phyloP scores from a whole-genome alignment of 2,113 vertebrate species.

The Chrysochloris asiatica region DNA sequence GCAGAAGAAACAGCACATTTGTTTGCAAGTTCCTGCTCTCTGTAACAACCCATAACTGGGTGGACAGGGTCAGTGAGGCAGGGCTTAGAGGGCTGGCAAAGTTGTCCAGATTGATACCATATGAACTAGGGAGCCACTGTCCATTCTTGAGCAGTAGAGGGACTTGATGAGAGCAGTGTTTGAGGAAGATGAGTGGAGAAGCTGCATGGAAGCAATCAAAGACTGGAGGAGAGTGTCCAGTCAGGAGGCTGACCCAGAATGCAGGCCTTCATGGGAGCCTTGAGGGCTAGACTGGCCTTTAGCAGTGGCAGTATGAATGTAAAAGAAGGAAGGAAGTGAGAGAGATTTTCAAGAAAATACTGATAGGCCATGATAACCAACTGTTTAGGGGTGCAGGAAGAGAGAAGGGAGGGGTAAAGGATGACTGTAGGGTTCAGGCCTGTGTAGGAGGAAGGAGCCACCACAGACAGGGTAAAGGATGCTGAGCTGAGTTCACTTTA shows the following conservation, averaged over 20 bases:
- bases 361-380: slow-evolving; percentile 20
- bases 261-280: neutral
- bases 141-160: neutral
- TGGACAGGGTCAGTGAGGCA: neutral
- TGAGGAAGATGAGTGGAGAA: neutral
- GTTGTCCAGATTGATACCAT: neutral
- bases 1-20: neutral
- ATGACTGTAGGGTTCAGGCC: neutral
- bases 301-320: neutral
- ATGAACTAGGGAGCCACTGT: neutral
- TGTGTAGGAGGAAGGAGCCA: slow-evolving; percentile 3
- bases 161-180: neutral
- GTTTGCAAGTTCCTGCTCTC: neutral
- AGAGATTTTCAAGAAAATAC: slow-evolving; percentile 45
- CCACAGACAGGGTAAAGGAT: neutral
- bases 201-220: neutral
- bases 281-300: neutral
- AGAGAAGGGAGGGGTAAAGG: slow-evolving; percentile 4
- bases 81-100: neutral
- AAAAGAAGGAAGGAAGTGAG: neutral
- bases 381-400: neutral
- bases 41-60: neutral
- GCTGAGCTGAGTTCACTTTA: neutral
- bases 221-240: neutral
- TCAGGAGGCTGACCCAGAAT: neutral